Percentiles rank a stretch among this genome's conserved stretches.
Conservation (phyloP, 53 echinoderm and acorn worm genomes). For the Stichopus horrens region DNA sequence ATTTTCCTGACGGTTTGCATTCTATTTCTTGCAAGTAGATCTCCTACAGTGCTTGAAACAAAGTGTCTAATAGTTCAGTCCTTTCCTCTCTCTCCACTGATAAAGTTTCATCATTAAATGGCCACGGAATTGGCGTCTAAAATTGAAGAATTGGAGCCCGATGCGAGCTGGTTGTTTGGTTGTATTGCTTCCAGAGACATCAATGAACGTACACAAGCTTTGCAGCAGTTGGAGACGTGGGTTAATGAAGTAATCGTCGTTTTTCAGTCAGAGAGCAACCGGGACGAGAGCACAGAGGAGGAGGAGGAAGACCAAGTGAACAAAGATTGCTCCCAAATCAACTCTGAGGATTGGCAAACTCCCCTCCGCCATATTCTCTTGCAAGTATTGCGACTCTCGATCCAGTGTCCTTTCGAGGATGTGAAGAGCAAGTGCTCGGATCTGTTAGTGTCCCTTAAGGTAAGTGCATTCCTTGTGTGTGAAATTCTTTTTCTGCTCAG, state of each 20-base stretch:
- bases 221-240: constrained; percentile 51
- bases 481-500: too few species aligned
- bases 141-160: constrained; percentile 51
- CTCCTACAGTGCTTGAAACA: not conserved
- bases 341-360: not conserved
- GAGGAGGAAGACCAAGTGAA: constrained; percentile 36
- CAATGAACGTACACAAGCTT: constrained; percentile 53
- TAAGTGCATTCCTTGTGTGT: constrained; percentile 44
- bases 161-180: constrained; percentile 58
- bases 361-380: constrained; percentile 49
- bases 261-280: constrained; percentile 31
- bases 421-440: constrained; percentile 59
- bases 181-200: constrained; percentile 51
- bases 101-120: constrained; percentile 49
- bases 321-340: constrained; percentile 22
- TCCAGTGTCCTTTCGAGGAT: constrained; percentile 73
- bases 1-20: too few species aligned
- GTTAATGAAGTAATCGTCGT: constrained; percentile 35
- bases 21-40: too few species aligned
- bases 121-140: constrained; percentile 50
- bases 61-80: not conserved
- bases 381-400: constrained; percentile 58
- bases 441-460: constrained; percentile 55
- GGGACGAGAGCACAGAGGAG: constrained; percentile 36
- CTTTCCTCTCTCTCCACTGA: not conserved